Conservation (phyloP, 2,113 vertebrate species). For the Piprites chloris region DNA sequence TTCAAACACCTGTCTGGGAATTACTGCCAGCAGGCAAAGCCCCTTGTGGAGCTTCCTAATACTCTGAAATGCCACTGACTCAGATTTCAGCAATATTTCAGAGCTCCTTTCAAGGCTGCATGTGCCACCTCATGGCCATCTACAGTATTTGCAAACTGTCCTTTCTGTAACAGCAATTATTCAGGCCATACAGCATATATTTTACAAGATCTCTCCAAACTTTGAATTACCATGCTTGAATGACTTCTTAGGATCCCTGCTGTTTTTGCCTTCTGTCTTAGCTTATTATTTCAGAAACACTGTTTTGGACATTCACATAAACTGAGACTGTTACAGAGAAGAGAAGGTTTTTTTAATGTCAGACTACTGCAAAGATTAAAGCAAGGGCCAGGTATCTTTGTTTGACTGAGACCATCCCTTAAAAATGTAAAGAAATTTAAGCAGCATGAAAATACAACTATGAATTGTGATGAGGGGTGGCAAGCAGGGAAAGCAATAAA, state of each 20-base stretch:
- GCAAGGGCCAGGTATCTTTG: neutral
- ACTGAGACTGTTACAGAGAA: slow-evolving; percentile 78
- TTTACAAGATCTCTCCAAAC: neutral
- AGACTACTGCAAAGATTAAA: slow-evolving; percentile 59
- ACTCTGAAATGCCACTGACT: neutral
- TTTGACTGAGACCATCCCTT: neutral
- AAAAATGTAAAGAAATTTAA: neutral
- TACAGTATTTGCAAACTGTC: neutral
- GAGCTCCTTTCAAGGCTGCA: neutral
- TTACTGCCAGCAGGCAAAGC: neutral
- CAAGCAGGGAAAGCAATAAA: neutral
- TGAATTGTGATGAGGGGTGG: neutral
- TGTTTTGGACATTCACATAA: slow-evolving; percentile 74
- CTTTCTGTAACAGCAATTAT: neutral
- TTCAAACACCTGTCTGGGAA: neutral
- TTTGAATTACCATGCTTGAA: slow-evolving; percentile 71
- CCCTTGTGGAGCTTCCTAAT: neutral
- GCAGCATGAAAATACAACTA: neutral
- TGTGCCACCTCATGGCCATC: slow-evolving; percentile 10
- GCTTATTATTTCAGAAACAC: slow-evolving; percentile 59
- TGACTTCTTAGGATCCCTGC: slow-evolving; percentile 47
- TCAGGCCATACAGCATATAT: neutral
- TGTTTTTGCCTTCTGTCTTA: slow-evolving; percentile 19
- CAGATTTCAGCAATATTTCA: neutral
- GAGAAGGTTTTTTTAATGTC: slow-evolving; percentile 68